Evolutionary conservation across 2,888 invertebrate genomes (phyloP).

Genomic region (Rhingia campestris): DNA sequence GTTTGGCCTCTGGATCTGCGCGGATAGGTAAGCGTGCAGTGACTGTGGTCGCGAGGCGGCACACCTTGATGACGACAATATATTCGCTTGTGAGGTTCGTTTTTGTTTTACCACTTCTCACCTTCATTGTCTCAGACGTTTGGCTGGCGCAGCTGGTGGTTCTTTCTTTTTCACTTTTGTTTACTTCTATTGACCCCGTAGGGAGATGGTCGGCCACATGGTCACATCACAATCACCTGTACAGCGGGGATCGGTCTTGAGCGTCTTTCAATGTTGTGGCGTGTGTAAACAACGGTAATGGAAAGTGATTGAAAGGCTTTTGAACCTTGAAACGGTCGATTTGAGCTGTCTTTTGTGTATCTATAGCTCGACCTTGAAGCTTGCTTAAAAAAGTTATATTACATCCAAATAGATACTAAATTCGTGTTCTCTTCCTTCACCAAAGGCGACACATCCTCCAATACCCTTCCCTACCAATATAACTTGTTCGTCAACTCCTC

Average conservation of each 20-base stretch:
- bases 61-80: constrained; percentile 69
- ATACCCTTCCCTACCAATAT: too few species aligned
- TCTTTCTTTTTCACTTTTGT: constrained; percentile 15
- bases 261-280: too few species aligned
- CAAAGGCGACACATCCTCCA: too few species aligned
- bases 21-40: constrained; percentile 11
- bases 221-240: constrained; percentile 22
- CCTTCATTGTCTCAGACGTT: constrained; percentile 34
- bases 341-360: too few species aligned
- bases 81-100: constrained; percentile 11
- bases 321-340: too few species aligned
- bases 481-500: background rate
- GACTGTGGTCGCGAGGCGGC: constrained; percentile 52
- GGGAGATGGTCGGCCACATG: constrained; percentile 13
- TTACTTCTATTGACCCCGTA: constrained; percentile 16
- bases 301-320: too few species aligned
- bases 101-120: constrained; percentile 51
- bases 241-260: background rate
- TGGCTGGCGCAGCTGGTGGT: constrained; percentile 16
- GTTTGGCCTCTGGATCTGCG: constrained; percentile 45
- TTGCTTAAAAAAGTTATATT: too few species aligned
- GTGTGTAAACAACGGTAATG: too few species aligned
- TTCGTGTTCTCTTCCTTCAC: too few species aligned
- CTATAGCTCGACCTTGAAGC: too few species aligned
- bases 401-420: too few species aligned